Percentiles rank a stretch among this genome's conserved stretches.
Evolutionary conservation across 2,113 vertebrate species (phyloP).

Genomic region (Gila orcuttii): DNA sequence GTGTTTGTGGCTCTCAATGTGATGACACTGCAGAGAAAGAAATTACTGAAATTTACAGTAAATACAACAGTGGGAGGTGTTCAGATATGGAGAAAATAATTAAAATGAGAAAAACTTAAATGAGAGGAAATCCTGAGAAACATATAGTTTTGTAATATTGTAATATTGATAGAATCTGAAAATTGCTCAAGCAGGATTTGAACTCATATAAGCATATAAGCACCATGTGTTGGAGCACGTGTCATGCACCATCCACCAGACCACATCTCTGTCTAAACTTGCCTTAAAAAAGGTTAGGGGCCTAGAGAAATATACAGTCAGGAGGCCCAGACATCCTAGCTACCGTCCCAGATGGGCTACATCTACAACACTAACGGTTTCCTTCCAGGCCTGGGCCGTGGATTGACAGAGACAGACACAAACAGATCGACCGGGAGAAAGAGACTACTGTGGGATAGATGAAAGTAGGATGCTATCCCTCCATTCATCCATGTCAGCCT

Average conservation of each 20-base stretch:
- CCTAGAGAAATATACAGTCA: slow-evolving; percentile 32
- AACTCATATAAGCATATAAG: background rate
- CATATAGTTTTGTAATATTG: background rate
- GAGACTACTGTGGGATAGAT: slow-evolving; percentile 21
- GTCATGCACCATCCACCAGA: background rate
- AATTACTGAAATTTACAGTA: background rate
- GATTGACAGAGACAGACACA: background rate
- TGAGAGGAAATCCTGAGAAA: background rate
- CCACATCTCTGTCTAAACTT: background rate
- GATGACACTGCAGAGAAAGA: background rate
- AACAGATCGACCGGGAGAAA: background rate
- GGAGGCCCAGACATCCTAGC: background rate
- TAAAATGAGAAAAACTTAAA: background rate
- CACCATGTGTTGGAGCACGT: background rate
- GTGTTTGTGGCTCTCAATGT: too few species aligned
- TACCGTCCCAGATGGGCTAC: background rate
- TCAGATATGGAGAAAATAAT: background rate
- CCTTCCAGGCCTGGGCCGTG: background rate
- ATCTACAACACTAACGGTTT: slow-evolving; percentile 2
- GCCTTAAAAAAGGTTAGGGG: slow-evolving; percentile 22
- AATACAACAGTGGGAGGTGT: background rate
- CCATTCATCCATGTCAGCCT: slow-evolving; percentile 55
- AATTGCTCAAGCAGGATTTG: background rate
- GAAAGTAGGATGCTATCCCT: slow-evolving; percentile 45
- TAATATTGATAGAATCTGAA: background rate